Evolutionary conservation across 2,113 vertebrate genomes (phyloP).

Genomic region (Archocentrus centrarchus): DNA sequence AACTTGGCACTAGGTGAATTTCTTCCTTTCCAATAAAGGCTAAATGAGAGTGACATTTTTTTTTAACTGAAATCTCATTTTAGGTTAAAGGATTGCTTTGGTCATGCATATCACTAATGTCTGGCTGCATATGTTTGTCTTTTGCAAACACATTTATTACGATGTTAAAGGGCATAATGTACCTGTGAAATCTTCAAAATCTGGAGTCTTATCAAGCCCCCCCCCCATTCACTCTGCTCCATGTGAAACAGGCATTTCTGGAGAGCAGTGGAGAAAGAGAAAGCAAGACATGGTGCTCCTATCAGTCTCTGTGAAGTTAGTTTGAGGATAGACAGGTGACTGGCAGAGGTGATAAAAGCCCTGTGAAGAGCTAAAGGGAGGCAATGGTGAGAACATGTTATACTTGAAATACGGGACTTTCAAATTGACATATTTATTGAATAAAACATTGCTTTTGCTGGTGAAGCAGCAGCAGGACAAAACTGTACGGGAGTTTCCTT

Average conservation of each 20-base stretch:
- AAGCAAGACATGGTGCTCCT: conserved; percentile 39
- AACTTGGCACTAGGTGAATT: conserved; percentile 7
- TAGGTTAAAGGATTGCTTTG: not conserved
- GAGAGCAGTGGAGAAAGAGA: conserved; percentile 55
- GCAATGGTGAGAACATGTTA: conserved; percentile 51
- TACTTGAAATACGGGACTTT: not conserved
- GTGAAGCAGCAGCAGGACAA: conserved; percentile 12
- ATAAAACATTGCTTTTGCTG: not conserved
- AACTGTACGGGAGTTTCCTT: conserved; percentile 59
- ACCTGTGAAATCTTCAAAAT: not conserved
- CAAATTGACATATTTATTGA: conserved; percentile 10
- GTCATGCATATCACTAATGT: not conserved
- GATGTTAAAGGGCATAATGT: not conserved
- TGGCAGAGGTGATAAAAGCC: conserved; percentile 61
- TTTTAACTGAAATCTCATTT: too few species aligned
- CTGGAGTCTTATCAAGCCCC: conserved; percentile 6
- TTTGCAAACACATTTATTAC: not conserved
- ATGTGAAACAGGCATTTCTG: conserved; percentile 57
- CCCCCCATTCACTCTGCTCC: conserved; percentile 19
- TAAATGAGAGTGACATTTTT: not conserved
- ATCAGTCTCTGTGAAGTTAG: conserved; percentile 63
- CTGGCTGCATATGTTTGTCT: not conserved
- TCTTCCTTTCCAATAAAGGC: not conserved
- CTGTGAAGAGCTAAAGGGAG: conserved; percentile 31
- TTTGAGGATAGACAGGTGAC: conserved; percentile 61